Percentiles rank a stretch among this genome's conserved stretches.
These are phyloP conservation scores for Chymomyza procnemis DNA, from an alignment of 2,888 invertebrate species.

Conservation along the genomic window DNA sequence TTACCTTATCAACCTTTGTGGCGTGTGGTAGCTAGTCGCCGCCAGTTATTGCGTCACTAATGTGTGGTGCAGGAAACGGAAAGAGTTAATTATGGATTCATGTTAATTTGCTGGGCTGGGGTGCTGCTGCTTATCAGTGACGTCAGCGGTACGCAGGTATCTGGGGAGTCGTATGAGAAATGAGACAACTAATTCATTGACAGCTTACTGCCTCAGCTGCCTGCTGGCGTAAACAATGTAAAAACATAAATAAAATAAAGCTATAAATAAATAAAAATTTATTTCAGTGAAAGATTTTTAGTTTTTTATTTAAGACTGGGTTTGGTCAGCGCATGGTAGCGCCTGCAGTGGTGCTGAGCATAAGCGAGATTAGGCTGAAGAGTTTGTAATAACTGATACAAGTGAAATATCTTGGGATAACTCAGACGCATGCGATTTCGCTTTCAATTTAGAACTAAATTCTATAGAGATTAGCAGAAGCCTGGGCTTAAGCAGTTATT, in stretches of 20 bases:
- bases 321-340: neutral
- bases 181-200: neutral
- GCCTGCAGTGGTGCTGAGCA: neutral
- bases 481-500: too few species aligned
- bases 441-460: too few species aligned
- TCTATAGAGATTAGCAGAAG: too few species aligned
- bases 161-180: neutral
- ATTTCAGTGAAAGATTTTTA: constrained; percentile 61
- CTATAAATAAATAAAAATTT: constrained; percentile 64
- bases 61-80: neutral
- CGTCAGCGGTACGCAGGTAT: constrained; percentile 12
- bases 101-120: neutral
- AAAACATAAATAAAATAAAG: constrained; percentile 54
- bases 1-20: neutral
- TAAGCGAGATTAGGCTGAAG: neutral
- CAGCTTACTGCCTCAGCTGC: constrained; percentile 14
- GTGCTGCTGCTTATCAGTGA: constrained; percentile 31
- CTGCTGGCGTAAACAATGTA: neutral
- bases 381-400: too few species aligned
- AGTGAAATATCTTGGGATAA: too few species aligned
- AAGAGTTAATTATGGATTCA: neutral
- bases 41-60: neutral
- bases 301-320: constrained; percentile 38
- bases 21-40: neutral
- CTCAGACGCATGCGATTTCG: too few species aligned